phyloP scores from a whole-genome alignment of 2,888 invertebrate species.

The Ophraella communa region DNA sequence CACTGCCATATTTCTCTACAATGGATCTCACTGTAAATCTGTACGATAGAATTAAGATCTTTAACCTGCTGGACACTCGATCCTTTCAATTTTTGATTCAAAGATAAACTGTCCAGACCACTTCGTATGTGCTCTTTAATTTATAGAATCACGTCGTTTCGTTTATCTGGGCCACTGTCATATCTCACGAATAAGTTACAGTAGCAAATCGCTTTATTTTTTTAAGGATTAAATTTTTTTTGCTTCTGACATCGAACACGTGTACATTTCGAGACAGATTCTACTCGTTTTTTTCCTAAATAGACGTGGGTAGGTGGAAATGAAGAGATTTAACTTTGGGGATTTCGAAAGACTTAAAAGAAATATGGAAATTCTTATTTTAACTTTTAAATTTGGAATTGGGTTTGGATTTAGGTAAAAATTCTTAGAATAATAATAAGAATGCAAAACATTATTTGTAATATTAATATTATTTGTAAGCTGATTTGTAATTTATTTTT shows the following conservation, averaged over 20 bases:
- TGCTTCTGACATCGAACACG: slow-evolving; percentile 29
- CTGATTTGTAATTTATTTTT: too few relatives aligned
- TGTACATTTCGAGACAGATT: slow-evolving; percentile 21
- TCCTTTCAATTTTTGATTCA: slow-evolving; percentile 9
- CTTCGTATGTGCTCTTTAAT: background rate
- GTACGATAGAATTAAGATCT: slow-evolving; percentile 10
- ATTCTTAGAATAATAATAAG: background rate
- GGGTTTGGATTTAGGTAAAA: background rate
- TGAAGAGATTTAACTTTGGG: slow-evolving; percentile 10
- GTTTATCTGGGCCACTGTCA: slow-evolving; percentile 24
- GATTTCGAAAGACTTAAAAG: background rate
- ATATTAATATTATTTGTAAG: too few relatives aligned
- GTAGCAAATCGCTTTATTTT: slow-evolving; percentile 38
- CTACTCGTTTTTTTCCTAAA: background rate
- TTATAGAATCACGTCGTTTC: background rate
- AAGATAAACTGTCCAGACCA: background rate
- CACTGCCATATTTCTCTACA: background rate
- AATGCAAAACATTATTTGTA: too few relatives aligned
- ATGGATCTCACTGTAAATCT: background rate
- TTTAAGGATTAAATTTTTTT: slow-evolving; percentile 26
- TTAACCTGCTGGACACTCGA: slow-evolving; percentile 5
- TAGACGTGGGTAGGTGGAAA: slow-evolving; percentile 11
- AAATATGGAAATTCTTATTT: slow-evolving; percentile 10
- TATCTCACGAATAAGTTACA: slow-evolving; percentile 29
- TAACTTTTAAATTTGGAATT: slow-evolving; percentile 4